Base-by-base conservation (phyloP, 2,888 invertebrate genomes). In the Biston stratarius region DNA sequence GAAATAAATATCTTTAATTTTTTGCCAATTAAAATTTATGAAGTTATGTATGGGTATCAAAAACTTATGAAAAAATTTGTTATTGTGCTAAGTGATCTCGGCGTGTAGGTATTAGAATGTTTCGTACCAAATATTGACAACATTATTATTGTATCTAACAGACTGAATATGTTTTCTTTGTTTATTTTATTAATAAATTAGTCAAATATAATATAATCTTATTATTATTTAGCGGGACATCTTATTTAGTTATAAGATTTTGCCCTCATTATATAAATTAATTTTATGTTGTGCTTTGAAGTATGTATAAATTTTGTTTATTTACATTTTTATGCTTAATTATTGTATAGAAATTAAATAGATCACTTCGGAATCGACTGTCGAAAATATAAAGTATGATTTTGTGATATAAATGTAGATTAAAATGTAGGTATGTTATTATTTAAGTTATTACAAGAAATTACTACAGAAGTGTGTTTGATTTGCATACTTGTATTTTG, bases 341-440 rank as follows among this genome's bases (percentile, higher is more conserved):
- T 53, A 63, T 55, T 47, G 38, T 56, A 62, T 51, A 56, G 48
- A 66, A 45, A 59, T 15, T 49, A 51, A 63, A 51, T 49, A 51
- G 61, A 51, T 36, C 40, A 15, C 11, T 52, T n/a, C 33, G 40
- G 44, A 64, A 71, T 71, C 67, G 73, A 73, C 72, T 71, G 65
- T 56, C 11, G 49, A 65, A 69, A 38, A 61, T 53, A 67, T 51
- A 64, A 57, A 67, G 67, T 75, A 73, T 73, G 73, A 73, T 75
- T 75, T 75, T 73, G 75, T 75, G 75, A 75, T 75, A 75, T 71
- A 24, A 33, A 71, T 52, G 42, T 73, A 73, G 69, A 52, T 63
- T 67, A n/a, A 52, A 55, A 63, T 45, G 47, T 64, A 70, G 58
- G 33, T 71, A 70, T 69, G 63, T 67, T 68, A 53, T 65, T 57